Percentiles rank a stretch among this genome's conserved stretches.
These are phyloP conservation scores for Siniperca undulata DNA, from an alignment of 2,797 vertebrate genomes.

Conservation along the genomic window DNA sequence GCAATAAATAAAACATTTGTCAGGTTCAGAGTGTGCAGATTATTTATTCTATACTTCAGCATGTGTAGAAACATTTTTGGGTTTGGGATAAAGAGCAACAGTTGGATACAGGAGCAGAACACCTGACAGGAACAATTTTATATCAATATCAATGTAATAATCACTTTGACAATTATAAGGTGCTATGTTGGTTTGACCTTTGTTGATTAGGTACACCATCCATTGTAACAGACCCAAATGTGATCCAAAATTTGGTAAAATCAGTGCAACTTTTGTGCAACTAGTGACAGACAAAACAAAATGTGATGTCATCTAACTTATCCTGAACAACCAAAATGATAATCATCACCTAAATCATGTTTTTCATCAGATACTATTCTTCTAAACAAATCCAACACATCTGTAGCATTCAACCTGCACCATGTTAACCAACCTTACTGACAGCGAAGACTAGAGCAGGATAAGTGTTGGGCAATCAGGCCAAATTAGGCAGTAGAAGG, in stretches of 20 bases:
- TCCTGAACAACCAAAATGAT: constrained; percentile 5
- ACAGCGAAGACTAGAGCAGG: constrained; percentile 7
- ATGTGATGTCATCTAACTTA: not conserved
- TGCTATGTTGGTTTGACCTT: not conserved
- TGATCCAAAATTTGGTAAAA: not conserved
- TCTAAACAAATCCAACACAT: constrained; percentile 13
- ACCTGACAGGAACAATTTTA: not conserved
- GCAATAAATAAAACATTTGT: constrained; percentile 56
- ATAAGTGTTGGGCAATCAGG: constrained; percentile 48
- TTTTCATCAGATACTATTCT: not conserved
- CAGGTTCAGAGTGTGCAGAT: constrained; percentile 39
- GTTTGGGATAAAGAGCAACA: constrained; percentile 15
- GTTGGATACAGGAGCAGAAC: not conserved
- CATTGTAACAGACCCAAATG: not conserved
- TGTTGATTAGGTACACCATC: not conserved
- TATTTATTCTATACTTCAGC: constrained; percentile 40
- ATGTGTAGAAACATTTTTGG: constrained; percentile 16
- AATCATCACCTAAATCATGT: not conserved
- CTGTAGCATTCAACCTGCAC: not conserved
- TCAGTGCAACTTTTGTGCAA: not conserved
- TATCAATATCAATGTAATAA: not conserved
- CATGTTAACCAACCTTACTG: constrained; percentile 2
- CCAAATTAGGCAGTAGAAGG: constrained; percentile 67
- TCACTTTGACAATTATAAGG: not conserved
- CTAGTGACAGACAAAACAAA: not conserved